Conservation (phyloP, 2,797 vertebrate genomes). For the Microctenopoma lineatum region DNA sequence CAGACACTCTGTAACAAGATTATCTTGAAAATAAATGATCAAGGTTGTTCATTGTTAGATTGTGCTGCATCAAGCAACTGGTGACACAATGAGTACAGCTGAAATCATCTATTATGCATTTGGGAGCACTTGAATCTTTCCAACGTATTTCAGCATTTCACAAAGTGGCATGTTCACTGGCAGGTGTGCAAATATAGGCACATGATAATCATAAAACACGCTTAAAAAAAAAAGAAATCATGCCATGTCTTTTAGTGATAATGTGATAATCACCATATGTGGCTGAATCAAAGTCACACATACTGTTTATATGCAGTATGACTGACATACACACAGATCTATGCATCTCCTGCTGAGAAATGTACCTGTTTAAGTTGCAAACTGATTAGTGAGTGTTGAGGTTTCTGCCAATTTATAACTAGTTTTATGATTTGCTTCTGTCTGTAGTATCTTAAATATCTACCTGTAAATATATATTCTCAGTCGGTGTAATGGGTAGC, state of each 20-base stretch:
- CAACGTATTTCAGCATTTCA: constrained; percentile 22
- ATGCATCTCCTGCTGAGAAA: constrained; percentile 17
- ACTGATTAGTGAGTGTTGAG: neutral
- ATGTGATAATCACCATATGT: constrained; percentile 28
- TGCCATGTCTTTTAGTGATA: constrained; percentile 17
- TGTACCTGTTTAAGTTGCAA: neutral
- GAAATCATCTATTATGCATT: constrained; percentile 36
- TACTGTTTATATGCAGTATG: constrained; percentile 10
- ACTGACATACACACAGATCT: constrained; percentile 3
- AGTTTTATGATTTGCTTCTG: neutral
- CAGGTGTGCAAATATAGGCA: constrained; percentile 8
- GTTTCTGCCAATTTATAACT: neutral
- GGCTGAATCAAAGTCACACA: constrained; percentile 2
- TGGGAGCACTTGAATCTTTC: constrained; percentile 15
- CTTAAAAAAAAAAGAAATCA: neutral
- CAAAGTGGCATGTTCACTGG: constrained; percentile 20
- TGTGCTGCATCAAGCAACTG: constrained; percentile 25
- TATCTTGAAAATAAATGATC: constrained; percentile 38
- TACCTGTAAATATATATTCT: neutral
- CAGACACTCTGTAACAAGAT: constrained; percentile 21
- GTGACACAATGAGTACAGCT: constrained; percentile 39
- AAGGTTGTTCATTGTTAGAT: constrained; percentile 40
- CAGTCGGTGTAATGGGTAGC: neutral
- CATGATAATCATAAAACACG: neutral
- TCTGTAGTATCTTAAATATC: neutral